Percentiles rank a stretch among this genome's conserved stretches.
These are phyloP conservation scores for Eumacrocentrus americanus DNA, from an alignment of 2,888 invertebrate species.

Conservation along the genomic window DNA sequence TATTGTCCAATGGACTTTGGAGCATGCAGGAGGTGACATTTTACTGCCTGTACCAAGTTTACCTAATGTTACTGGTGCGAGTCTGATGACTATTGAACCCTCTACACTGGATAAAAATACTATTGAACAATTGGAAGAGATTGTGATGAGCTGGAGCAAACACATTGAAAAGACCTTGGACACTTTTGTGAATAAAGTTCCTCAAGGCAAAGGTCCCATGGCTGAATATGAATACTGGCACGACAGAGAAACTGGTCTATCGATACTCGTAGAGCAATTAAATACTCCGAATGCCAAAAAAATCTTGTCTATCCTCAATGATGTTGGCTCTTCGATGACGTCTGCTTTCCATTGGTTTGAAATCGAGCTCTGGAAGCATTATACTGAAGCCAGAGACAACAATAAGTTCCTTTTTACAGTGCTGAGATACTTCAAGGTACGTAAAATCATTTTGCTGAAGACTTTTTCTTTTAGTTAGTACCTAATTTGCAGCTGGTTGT, in stretches of 20 bases:
- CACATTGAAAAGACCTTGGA: constrained; percentile 66
- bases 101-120: constrained; percentile 60
- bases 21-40: constrained; percentile 78
- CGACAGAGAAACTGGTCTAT: constrained; percentile 77
- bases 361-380: constrained; percentile 70
- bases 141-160: constrained; percentile 70
- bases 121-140: constrained; percentile 68
- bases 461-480: neutral
- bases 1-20: constrained; percentile 65
- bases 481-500: constrained; percentile 68
- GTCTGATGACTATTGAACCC: constrained; percentile 40
- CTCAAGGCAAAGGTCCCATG: constrained; percentile 78
- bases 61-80: constrained; percentile 62
- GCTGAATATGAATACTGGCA: constrained; percentile 89
- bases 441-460: neutral
- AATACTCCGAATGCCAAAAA: constrained; percentile 73
- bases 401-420: constrained; percentile 78
- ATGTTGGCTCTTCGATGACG: constrained; percentile 65
- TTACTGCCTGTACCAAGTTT: constrained; percentile 70
- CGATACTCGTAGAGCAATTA: constrained; percentile 80
- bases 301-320: constrained; percentile 67
- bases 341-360: constrained; percentile 69
- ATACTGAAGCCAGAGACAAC: constrained; percentile 78
- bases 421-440: constrained; percentile 73
- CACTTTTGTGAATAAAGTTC: constrained; percentile 57